Conservation (phyloP, 2,113 vertebrate genomes). For the Loxodonta africana region DNA sequence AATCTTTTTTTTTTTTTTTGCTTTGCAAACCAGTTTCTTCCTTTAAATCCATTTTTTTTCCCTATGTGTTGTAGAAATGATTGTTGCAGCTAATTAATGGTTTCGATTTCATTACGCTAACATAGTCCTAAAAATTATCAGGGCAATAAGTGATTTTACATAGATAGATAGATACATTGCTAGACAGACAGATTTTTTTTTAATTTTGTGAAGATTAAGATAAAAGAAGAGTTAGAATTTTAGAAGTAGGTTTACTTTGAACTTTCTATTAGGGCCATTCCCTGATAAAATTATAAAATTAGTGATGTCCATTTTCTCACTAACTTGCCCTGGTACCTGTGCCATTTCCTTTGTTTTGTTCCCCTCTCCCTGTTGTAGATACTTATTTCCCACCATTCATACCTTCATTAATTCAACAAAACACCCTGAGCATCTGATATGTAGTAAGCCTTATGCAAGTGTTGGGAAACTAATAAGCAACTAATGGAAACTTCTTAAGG, state of each 20-base stretch:
- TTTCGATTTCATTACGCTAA: slow-evolving; percentile 57
- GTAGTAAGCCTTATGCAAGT: background rate
- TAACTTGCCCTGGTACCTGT: background rate
- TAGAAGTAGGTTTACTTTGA: slow-evolving; percentile 4
- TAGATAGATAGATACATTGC: too few relatives aligned
- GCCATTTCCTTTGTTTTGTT: background rate
- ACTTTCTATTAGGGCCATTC: background rate
- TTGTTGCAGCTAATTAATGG: background rate
- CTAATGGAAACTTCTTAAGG: rapidly evolving
- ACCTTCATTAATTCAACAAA: background rate
- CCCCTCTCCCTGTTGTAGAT: background rate
- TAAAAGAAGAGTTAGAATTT: background rate
- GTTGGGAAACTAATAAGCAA: background rate
- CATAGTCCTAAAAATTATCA: slow-evolving; percentile 1
- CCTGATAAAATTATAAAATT: background rate
- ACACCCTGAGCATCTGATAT: background rate
- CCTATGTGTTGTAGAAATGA: background rate
- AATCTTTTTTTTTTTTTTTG: slow-evolving; percentile 42
- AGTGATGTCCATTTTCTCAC: background rate
- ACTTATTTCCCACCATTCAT: background rate
- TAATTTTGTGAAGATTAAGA: background rate
- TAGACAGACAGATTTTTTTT: background rate
- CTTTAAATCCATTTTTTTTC: slow-evolving; percentile 26
- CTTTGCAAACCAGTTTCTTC: slow-evolving; percentile 67
- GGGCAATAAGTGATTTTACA: background rate